phyloP scores from a whole-genome alignment of 1,140 invertebrate genomes.

The Drosophila santomea region DNA sequence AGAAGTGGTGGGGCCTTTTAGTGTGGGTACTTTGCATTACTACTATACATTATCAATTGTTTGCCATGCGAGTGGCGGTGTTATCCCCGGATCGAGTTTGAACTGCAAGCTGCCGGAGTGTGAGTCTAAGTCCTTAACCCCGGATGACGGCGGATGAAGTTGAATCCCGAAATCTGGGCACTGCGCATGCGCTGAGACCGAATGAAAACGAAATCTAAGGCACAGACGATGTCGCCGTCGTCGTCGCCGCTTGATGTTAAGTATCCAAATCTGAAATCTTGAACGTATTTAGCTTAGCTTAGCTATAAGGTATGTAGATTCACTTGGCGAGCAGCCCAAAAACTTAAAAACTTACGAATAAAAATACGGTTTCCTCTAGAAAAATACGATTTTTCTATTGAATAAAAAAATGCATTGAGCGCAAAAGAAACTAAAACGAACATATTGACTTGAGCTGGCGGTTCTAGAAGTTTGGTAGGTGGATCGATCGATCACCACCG shows the following conservation, averaged over 20 bases:
- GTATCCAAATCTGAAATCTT: conserved; percentile 51
- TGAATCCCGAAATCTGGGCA: conserved; percentile 11
- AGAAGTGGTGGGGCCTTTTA: conserved; percentile 1
- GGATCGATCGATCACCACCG: conserved; percentile 9
- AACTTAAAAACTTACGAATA: conserved; percentile 52
- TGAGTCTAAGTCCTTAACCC: neutral
- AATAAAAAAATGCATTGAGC: conserved; percentile 68
- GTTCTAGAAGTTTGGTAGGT: conserved; percentile 66
- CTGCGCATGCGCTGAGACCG: conserved; percentile 61
- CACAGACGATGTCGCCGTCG: neutral
- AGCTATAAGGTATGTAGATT: conserved; percentile 80
- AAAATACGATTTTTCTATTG: conserved; percentile 78
- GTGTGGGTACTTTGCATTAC: conserved; percentile 1
- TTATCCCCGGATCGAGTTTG: neutral
- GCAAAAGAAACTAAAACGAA: conserved; percentile 41
- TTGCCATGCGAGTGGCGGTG: neutral
- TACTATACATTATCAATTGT: conserved; percentile 5
- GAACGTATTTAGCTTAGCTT: conserved; percentile 43
- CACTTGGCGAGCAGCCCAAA: conserved; percentile 28
- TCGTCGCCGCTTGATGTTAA: conserved; percentile 64
- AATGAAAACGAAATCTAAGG: conserved; percentile 8
- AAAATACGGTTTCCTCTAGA: conserved; percentile 72
- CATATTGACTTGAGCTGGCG: conserved; percentile 66
- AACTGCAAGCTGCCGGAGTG: neutral
- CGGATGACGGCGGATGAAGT: conserved; percentile 3